Evolutionary conservation across 1,140 invertebrate genomes (phyloP), one percentile per base, ranked within the genome.

Genomic region (Copidosoma floridanum): DNA sequence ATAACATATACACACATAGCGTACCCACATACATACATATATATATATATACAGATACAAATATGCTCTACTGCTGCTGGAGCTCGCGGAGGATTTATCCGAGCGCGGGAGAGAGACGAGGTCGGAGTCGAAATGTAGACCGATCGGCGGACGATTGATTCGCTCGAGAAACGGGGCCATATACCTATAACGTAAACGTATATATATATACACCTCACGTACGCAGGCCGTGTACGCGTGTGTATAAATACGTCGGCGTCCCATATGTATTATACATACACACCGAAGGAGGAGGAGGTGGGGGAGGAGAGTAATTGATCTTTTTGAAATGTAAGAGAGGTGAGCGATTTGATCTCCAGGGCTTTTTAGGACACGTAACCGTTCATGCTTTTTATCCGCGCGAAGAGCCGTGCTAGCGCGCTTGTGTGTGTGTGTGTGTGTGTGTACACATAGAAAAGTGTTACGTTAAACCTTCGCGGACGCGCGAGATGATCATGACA

Each of bases 331-430:
- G 44, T 29, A 43, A 20, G 32, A 21, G 18, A 43, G 27, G 26
- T 20, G 32, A 48, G 44, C 46, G 26, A 62, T 62, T 62, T 57
- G 37, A 62, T 56, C 60, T 56, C 37, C 3, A 7, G n/a, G 18
- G 37, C 53, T 56, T 62, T 62, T 62, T 62, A 62, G 53, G 53
- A 56, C 60, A 44, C 27, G 37, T 62, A 62, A 62, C 60, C 24
- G 60, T 62, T 56, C 46, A 51, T 61, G 47, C 47, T 50, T 57
- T 62, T 62, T 62, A 51, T 24, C 16, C 7, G 6, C 18, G 16
- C 16, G 7, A 41, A n/a, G 24, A 46, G 29, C 11, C n/a, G n/a
- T 6, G 14, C 0, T 8, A 32, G 6, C 29, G 29, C 12, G 7
- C 29, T 7, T 50, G 6, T 35, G 14, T 20, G 35, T 32, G 26